A percentile compares a stretch with the other conserved stretches of the same genome.
These are phyloP conservation scores for Amiota communis DNA, from an alignment of 2,888 invertebrate species.

Conservation along the genomic window DNA sequence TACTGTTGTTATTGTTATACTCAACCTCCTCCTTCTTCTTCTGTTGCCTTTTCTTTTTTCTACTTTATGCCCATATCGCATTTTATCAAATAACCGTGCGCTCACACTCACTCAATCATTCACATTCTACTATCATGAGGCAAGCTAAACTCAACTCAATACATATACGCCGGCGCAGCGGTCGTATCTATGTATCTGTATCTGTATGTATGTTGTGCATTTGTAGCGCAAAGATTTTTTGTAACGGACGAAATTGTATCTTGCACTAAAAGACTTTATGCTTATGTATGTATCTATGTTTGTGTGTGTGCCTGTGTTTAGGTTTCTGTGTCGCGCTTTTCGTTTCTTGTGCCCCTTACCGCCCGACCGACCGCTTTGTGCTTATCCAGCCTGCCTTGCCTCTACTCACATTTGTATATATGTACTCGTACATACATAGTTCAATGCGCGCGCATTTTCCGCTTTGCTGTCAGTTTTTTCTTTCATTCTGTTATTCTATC, in stretches of 20 bases:
- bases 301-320: background rate
- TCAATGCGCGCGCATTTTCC: too few relatives aligned
- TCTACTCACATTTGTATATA: too few relatives aligned
- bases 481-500: too few relatives aligned
- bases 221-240: slow-evolving; percentile 54
- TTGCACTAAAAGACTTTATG: slow-evolving; percentile 50
- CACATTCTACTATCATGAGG: slow-evolving; percentile 36
- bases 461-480: too few relatives aligned
- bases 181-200: background rate
- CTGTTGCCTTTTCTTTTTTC: background rate
- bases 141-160: slow-evolving; percentile 22
- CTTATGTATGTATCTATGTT: slow-evolving; percentile 28
- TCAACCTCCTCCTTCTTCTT: slow-evolving; percentile 29
- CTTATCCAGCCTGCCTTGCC: too few relatives aligned
- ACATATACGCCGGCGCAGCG: background rate
- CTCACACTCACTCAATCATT: slow-evolving; percentile 30
- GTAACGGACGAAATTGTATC: slow-evolving; percentile 62
- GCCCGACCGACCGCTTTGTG: background rate
- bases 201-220: slow-evolving; percentile 13
- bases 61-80: slow-evolving; percentile 63
- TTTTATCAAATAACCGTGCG: slow-evolving; percentile 64
- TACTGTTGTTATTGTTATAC: slow-evolving; percentile 10
- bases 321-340: background rate
- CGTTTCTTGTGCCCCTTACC: background rate
- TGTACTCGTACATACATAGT: too few relatives aligned